Percentiles rank a stretch among this genome's conserved stretches.
Evolutionary conservation across 2,113 vertebrate species (phyloP).

Genomic region (Pithys albifrons): DNA sequence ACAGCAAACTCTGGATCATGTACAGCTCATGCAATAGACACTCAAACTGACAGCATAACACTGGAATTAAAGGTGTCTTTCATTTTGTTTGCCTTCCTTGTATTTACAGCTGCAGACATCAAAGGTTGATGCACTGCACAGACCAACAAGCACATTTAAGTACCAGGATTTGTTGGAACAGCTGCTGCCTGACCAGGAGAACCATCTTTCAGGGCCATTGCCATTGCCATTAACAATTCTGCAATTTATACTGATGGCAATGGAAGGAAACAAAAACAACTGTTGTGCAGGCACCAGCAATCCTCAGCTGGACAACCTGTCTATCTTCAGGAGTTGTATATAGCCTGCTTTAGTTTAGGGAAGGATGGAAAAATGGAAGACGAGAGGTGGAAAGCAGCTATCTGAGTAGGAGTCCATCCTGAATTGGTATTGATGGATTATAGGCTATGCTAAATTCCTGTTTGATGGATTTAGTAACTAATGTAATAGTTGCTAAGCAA

Average conservation of each 20-base stretch:
- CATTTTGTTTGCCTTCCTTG: background rate
- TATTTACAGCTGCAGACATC: background rate
- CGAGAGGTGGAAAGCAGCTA: background rate
- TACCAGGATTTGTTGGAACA: background rate
- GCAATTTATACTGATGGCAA: background rate
- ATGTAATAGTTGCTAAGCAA: background rate
- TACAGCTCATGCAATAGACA: background rate
- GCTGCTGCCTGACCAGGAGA: constrained; percentile 4
- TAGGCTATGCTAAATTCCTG: background rate
- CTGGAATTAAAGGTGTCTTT: background rate
- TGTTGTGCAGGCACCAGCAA: background rate
- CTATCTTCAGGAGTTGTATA: background rate
- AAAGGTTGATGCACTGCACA: background rate
- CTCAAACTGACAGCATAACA: background rate
- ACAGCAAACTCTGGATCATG: background rate
- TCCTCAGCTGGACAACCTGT: background rate
- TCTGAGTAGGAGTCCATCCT: background rate
- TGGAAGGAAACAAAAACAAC: background rate
- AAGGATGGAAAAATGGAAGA: background rate
- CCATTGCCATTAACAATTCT: background rate
- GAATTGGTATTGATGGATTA: background rate
- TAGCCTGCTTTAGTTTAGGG: background rate
- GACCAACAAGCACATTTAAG: background rate
- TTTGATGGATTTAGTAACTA: background rate
- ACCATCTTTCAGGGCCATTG: background rate